Conservation (phyloP, 2,113 vertebrate species). For the Balaeniceps rex region DNA sequence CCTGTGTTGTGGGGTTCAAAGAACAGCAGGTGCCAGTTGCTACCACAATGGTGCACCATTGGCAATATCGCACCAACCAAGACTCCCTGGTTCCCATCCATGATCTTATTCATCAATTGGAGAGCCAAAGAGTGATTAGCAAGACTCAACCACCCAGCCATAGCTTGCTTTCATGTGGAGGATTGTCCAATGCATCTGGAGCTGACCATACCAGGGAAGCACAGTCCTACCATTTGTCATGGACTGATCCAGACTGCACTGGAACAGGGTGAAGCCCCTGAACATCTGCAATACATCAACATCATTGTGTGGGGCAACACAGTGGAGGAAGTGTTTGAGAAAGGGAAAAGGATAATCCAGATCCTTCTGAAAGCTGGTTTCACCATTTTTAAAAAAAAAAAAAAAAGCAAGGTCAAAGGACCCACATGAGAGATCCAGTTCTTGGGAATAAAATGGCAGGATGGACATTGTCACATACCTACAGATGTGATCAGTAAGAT, state of each 20-base stretch:
- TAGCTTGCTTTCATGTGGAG: not conserved
- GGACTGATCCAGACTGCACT: not conserved
- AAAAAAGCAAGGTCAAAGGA: not conserved
- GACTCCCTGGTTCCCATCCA: not conserved
- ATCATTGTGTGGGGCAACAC: not conserved
- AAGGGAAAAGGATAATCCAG: not conserved
- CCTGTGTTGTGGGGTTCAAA: not conserved
- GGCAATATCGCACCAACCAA: not conserved
- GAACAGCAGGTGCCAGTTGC: not conserved
- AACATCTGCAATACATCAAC: not conserved
- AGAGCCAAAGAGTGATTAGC: not conserved
- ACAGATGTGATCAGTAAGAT: not conserved
- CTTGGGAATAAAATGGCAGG: not conserved
- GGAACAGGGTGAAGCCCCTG: not conserved
- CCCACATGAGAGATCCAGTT: not conserved
- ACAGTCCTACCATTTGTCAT: not conserved
- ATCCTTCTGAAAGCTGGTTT: not conserved
- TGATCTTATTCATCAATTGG: not conserved
- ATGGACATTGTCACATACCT: not conserved
- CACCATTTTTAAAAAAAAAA: no score
- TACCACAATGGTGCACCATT: rapidly evolving
- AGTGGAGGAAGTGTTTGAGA: not conserved
- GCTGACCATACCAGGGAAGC: not conserved
- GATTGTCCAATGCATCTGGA: not conserved
- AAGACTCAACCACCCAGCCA: not conserved